Evolutionary conservation across 2,797 vertebrate genomes (phyloP).

Genomic region (Gobio occitaniae): DNA sequence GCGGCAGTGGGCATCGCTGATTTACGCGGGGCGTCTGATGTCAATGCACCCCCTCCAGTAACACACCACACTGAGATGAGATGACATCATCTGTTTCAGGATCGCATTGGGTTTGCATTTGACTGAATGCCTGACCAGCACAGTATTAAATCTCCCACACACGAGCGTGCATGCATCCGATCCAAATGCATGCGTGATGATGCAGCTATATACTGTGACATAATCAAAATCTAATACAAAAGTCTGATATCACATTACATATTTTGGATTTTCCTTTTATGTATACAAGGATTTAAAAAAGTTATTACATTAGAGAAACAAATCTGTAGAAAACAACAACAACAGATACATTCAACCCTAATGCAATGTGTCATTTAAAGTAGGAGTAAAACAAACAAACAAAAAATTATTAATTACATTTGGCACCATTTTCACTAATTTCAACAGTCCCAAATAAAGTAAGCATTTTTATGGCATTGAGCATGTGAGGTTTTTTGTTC

Average conservation of each 20-base stretch:
- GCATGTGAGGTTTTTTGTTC: background rate
- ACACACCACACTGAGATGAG: slow-evolving; percentile 51
- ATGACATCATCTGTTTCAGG: slow-evolving; percentile 62
- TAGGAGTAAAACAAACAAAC: background rate
- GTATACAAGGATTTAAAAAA: background rate
- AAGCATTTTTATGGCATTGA: background rate
- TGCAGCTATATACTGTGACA: background rate
- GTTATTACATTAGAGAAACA: background rate
- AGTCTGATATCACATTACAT: background rate
- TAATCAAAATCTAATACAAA: background rate
- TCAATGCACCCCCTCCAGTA: slow-evolving; percentile 21
- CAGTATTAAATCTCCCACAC: background rate
- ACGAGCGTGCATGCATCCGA: background rate
- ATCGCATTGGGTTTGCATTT: slow-evolving; percentile 27
- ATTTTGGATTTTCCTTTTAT: background rate
- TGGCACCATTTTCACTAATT: background rate
- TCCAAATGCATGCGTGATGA: background rate
- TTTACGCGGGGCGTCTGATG: slow-evolving; percentile 34
- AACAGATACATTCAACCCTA: background rate
- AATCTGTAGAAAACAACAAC: background rate
- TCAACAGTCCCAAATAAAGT: background rate
- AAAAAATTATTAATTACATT: background rate
- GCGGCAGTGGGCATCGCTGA: slow-evolving; percentile 18
- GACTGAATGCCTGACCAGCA: background rate
- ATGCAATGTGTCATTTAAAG: background rate